Conservation (phyloP, 1,140 invertebrate genomes). For the Drosophila pectinifera region DNA sequence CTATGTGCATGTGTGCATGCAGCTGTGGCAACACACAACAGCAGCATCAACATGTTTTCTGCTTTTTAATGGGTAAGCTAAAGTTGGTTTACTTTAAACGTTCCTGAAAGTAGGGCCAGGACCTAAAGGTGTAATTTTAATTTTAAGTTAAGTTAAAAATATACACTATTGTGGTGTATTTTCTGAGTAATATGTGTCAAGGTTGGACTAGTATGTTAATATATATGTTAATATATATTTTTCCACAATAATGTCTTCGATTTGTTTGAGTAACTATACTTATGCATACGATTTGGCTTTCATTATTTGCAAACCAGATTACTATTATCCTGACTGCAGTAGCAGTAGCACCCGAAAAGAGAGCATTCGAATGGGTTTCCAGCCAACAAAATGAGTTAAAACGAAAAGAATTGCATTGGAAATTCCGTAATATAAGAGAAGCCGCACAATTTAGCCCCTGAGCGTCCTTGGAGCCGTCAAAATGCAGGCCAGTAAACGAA, state of each 20-base stretch:
- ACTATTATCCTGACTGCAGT: background rate
- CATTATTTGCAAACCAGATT: background rate
- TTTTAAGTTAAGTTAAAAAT: too few species aligned
- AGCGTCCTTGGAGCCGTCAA: background rate
- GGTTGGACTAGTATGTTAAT: too few species aligned
- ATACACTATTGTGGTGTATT: too few species aligned
- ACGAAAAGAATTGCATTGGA: conserved; percentile 19
- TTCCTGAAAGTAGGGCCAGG: too few species aligned
- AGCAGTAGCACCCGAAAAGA: background rate
- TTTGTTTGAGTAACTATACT: too few species aligned
- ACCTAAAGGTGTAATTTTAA: too few species aligned
- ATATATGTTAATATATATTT: too few species aligned
- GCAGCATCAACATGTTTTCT: background rate
- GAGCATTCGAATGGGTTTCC: background rate
- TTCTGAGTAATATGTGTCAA: too few species aligned
- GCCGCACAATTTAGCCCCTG: conserved; percentile 13
- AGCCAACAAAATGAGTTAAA: conserved; percentile 8
- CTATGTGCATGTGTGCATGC: background rate
- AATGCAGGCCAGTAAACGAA: conserved; percentile 35
- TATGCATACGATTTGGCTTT: too few species aligned
- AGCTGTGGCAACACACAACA: background rate
- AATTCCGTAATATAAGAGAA: conserved; percentile 28
- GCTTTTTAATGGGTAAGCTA: background rate
- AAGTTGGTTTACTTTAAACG: too few species aligned
- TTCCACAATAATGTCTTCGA: too few species aligned